Evolutionary conservation across 92 coral and sea anemone genomes (phyloP).

Genomic region (Epizoanthus illoricatus): DNA sequence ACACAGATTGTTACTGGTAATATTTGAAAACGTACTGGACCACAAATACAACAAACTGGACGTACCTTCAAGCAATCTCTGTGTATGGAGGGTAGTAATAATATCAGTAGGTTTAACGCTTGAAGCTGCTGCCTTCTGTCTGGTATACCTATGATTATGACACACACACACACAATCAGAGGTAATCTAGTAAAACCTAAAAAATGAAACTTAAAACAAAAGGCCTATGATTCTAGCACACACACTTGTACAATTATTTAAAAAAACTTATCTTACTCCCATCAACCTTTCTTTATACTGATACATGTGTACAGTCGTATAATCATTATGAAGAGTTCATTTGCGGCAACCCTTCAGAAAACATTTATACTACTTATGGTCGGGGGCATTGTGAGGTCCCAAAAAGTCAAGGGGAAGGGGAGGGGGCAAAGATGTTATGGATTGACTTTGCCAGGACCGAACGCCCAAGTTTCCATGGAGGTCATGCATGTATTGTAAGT

Average conservation of each 20-base stretch:
- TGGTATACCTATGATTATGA: slow-evolving; percentile 64
- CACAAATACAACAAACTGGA: not conserved
- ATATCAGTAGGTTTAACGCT: slow-evolving; percentile 87
- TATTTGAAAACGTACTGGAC: not conserved
- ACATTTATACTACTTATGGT: too few relatives aligned
- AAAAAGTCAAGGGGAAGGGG: too few relatives aligned
- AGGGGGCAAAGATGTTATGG: too few relatives aligned
- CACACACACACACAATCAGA: not conserved
- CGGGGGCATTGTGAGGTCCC: too few relatives aligned
- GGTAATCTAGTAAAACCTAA: not conserved
- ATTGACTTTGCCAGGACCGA: too few relatives aligned
- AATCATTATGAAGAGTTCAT: too few relatives aligned
- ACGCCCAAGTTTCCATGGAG: too few relatives aligned
- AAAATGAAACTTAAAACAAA: not conserved
- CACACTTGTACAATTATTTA: not conserved
- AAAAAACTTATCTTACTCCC: too few relatives aligned
- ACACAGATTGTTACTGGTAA: not conserved
- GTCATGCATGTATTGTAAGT: too few relatives aligned
- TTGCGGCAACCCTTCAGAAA: too few relatives aligned
- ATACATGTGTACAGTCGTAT: too few relatives aligned
- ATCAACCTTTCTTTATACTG: too few relatives aligned
- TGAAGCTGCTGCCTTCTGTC: slow-evolving; percentile 96
- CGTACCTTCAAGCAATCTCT: slow-evolving; percentile 89
- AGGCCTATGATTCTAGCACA: not conserved
- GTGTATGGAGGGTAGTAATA: slow-evolving; percentile 81